Evolutionary conservation across 1,140 invertebrate genomes (phyloP), one percentile per base, ranked within the genome.

Genomic region (Epicauta chinensis): DNA sequence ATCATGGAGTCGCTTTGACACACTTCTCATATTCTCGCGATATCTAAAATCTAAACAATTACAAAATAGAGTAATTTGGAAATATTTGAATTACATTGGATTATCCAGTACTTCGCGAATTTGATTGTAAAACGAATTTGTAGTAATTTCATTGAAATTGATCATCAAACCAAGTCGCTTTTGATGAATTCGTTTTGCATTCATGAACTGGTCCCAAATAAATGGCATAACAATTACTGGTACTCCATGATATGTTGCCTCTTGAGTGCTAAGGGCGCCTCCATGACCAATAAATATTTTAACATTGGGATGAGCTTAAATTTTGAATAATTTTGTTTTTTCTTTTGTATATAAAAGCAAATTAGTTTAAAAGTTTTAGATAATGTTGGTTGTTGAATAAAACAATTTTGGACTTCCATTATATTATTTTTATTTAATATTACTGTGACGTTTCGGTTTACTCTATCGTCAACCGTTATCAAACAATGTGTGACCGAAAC

Each of bases 201-300:
- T 67, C 11, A 48, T 42, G 11, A 60, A 35, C 37, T 73, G 70
- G 55, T 79, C 77, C n/a, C 61, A 59, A 36, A 70, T 66, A 17
- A 79, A 63, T 2, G 77, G 77, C 9, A 78, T 60, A 2, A 67
- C 70, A 17, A 79, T 56, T 3, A 77, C 55, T 1, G 76, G 76
- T 1, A 75, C 68, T 3, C 71, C 74, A 55, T 71, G 67, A 43
- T 67, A 69, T 3, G 74, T 59, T 3, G 73, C 68, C 66, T 79
- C 76, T 23, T 70, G 62, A 11, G 68, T 71, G 38, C 73, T 71
- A 15, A 74, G 60, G 12, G 67, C 58, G 4, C 77, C 75, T 34
- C 71, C 66, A 55, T 78, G 77, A n/a, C 55, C 61, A n/a, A 68
- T 60, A 34, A 63, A 48, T n/a, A 58, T 14, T 32, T 62, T 63